A percentile compares a stretch with the other conserved stretches of the same genome.
phyloP scores from a whole-genome alignment of 2,888 invertebrate genomes.

The Drosophila histrio region DNA sequence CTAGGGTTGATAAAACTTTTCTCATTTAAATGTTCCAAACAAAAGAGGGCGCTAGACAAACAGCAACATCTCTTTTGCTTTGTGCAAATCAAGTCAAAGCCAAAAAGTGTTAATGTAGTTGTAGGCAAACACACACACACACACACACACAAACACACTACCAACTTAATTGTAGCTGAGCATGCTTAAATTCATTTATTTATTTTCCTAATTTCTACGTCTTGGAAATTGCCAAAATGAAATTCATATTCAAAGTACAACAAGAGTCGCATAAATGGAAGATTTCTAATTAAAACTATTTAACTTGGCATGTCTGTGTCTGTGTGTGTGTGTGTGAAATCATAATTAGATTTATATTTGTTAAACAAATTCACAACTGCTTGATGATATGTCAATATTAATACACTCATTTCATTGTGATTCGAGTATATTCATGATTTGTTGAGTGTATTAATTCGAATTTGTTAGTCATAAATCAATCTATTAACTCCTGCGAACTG shows the following conservation, averaged over 20 bases:
- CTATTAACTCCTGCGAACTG: too few relatives aligned
- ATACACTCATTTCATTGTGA: neutral
- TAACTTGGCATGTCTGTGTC: slow-evolving; percentile 6
- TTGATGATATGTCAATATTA: slow-evolving; percentile 9
- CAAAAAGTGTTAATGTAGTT: slow-evolving; percentile 66
- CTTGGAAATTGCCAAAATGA: slow-evolving; percentile 39
- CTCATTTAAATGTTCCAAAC: slow-evolving; percentile 71
- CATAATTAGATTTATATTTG: slow-evolving; percentile 12
- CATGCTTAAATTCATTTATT: slow-evolving; percentile 48
- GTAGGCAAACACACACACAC: slow-evolving; percentile 43
- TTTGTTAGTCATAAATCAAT: too few relatives aligned
- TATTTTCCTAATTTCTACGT: slow-evolving; percentile 11
- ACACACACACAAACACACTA: slow-evolving; percentile 9
- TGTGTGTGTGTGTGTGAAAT: slow-evolving; percentile 2
- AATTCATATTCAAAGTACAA: slow-evolving; percentile 17
- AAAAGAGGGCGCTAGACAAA: slow-evolving; percentile 63
- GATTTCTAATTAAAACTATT: slow-evolving; percentile 50
- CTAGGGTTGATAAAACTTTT: slow-evolving; percentile 61
- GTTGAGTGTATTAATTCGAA: neutral
- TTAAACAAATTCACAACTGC: neutral
- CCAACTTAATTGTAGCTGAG: slow-evolving; percentile 42
- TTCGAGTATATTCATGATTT: neutral
- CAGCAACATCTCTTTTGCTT: slow-evolving; percentile 52
- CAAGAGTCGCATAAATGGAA: slow-evolving; percentile 13
- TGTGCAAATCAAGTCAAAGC: slow-evolving; percentile 67